Conservation (phyloP, 2,797 vertebrate species). For the Microcaecilia unicolor region DNA sequence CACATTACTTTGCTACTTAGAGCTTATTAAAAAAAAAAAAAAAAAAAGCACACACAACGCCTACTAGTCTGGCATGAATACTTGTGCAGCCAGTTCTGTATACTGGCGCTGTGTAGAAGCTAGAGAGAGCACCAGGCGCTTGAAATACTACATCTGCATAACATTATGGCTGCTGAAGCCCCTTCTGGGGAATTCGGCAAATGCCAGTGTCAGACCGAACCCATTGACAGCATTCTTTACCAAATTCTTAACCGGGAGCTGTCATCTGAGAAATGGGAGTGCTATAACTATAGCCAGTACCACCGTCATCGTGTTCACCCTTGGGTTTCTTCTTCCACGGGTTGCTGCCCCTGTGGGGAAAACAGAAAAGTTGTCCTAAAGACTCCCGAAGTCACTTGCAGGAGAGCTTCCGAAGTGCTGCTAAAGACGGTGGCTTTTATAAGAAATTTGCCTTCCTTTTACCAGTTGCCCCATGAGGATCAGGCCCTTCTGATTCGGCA, state of each 20-base stretch:
- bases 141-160: not conserved
- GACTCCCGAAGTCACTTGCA: slow-evolving; percentile 13
- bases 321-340: not conserved
- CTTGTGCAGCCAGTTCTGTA: not conserved
- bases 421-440: slow-evolving; percentile 34
- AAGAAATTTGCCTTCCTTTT: slow-evolving; percentile 39
- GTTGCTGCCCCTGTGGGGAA: slow-evolving; percentile 7
- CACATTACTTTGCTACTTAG: not conserved
- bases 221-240: slow-evolving; percentile 16
- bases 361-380: slow-evolving; percentile 20
- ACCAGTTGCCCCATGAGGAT: slow-evolving; percentile 27
- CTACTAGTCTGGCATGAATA: not conserved
- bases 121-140: not conserved
- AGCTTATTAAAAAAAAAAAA: slow-evolving; percentile 2
- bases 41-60: not conserved
- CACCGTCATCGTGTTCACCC: fast-evolving
- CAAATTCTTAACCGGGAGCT: slow-evolving; percentile 15
- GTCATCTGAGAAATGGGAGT: not conserved
- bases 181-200: not conserved
- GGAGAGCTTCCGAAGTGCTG: slow-evolving; percentile 29
- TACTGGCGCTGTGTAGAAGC: no score
- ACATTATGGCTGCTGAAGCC: slow-evolving; percentile 8
- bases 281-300: not conserved
- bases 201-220: slow-evolving; percentile 1
- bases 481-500: slow-evolving; percentile 18